phyloP scores from a whole-genome alignment of 2,888 invertebrate species.

The Pedicia rivosa region DNA sequence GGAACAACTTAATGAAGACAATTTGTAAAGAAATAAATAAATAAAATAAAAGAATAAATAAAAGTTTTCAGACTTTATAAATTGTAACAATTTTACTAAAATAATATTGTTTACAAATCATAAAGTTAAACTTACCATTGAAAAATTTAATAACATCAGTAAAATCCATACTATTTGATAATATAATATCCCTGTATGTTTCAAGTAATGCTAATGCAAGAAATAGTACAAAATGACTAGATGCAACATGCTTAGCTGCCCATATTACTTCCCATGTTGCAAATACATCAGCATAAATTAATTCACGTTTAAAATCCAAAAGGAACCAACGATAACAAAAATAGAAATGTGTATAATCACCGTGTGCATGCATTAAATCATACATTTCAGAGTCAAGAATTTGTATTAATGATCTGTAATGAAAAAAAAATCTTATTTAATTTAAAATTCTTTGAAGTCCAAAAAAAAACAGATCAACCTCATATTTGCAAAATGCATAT shows the following conservation, averaged over 20 bases:
- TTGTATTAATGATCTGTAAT: slow-evolving; percentile 53
- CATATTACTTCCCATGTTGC: slow-evolving; percentile 91
- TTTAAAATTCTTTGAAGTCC: background rate
- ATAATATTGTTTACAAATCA: too few relatives aligned
- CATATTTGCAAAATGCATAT: slow-evolving; percentile 92
- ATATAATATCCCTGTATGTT: slow-evolving; percentile 84
- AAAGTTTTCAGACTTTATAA: too few relatives aligned
- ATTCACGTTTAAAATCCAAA: slow-evolving; percentile 86
- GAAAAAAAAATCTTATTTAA: slow-evolving; percentile 2
- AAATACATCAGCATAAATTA: slow-evolving; percentile 88
- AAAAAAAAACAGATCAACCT: slow-evolving; percentile 31
- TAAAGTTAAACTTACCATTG: slow-evolving; percentile 50
- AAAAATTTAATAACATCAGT: slow-evolving; percentile 97
- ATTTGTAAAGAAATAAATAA: too few relatives aligned
- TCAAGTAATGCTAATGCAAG: slow-evolving; percentile 82
- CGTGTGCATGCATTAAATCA: slow-evolving; percentile 86
- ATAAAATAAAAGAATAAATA: too few relatives aligned
- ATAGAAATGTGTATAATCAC: slow-evolving; percentile 94
- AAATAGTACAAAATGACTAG: slow-evolving; percentile 83
- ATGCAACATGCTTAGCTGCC: slow-evolving; percentile 77
- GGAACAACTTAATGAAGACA: too few relatives aligned
- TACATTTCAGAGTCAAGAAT: slow-evolving; percentile 87
- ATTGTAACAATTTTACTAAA: background rate
- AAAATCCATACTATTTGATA: slow-evolving; percentile 94
- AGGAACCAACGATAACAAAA: slow-evolving; percentile 97